Conservation (phyloP, 2,888 invertebrate genomes). For the Cryptophagus acutangulus region DNA sequence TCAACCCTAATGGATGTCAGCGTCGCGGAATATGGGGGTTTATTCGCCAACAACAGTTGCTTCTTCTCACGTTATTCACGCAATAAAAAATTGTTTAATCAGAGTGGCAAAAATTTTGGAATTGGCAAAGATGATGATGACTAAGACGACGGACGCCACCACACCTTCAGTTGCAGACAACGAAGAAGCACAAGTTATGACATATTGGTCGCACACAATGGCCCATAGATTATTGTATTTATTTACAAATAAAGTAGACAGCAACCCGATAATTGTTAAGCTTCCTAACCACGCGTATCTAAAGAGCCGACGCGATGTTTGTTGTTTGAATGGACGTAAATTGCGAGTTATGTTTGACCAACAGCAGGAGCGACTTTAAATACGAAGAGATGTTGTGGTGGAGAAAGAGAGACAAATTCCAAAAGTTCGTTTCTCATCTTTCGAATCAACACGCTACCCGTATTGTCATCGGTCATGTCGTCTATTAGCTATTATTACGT, state of each 20-base stretch:
- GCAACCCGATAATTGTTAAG: constrained; percentile 25
- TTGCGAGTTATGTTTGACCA: constrained; percentile 21
- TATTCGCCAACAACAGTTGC: constrained; percentile 6
- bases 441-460: constrained; percentile 8
- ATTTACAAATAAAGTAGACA: constrained; percentile 20
- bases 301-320: constrained; percentile 17
- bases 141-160: neutral
- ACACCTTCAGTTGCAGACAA: constrained; percentile 3
- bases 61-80: constrained; percentile 12
- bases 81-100: no score
- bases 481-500: constrained; percentile 19
- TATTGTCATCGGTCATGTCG: constrained; percentile 4
- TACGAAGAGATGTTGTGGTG: constrained; percentile 1
- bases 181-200: constrained; percentile 18
- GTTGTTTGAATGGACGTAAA: constrained; percentile 21
- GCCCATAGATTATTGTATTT: constrained; percentile 21
- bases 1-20: constrained; percentile 30
- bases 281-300: constrained; percentile 29
- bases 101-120: no score
- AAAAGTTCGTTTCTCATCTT: neutral
- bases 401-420: constrained; percentile 13
- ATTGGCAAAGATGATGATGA: neutral
- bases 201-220: constrained; percentile 25
- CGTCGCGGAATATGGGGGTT: no score
- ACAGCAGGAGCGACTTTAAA: no score